phyloP scores from a whole-genome alignment of 2,113 vertebrate genomes.

The Leptobrachium leishanense region DNA sequence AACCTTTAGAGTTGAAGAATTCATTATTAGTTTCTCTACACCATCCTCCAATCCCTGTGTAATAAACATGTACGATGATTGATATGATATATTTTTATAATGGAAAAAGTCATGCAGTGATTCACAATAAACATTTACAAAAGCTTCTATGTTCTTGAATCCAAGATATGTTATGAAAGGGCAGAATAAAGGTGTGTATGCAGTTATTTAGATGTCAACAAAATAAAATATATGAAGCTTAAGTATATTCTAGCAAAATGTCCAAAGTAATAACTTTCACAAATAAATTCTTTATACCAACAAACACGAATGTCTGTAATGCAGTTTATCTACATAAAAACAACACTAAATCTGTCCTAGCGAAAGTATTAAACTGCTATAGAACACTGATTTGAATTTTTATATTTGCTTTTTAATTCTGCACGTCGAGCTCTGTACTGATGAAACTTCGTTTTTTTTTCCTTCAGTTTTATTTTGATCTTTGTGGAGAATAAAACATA shows the following conservation, averaged over 20 bases:
- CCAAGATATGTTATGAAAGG: conserved; percentile 12
- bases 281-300: conserved; percentile 32
- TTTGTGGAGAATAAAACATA: too few relatives aligned
- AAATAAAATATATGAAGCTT: conserved; percentile 15
- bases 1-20: too few relatives aligned
- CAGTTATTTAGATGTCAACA: background rate
- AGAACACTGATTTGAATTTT: too few relatives aligned
- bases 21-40: too few relatives aligned
- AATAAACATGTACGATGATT: background rate
- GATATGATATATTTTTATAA: conserved; percentile 22
- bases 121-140: conserved; percentile 1
- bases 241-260: conserved; percentile 16
- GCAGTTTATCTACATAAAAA: too few relatives aligned
- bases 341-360: too few relatives aligned
- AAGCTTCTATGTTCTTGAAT: conserved; percentile 13
- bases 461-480: too few relatives aligned
- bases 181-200: conserved; percentile 6
- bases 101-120: conserved; percentile 5
- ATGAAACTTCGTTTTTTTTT: too few relatives aligned
- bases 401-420: too few relatives aligned
- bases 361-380: too few relatives aligned
- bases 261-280: conserved; percentile 3
- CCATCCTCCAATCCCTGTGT: too few relatives aligned
- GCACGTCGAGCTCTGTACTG: too few relatives aligned
- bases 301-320: conserved; percentile 31